phyloP scores from a whole-genome alignment of 2,888 invertebrate species.

The Protonemura montana region DNA sequence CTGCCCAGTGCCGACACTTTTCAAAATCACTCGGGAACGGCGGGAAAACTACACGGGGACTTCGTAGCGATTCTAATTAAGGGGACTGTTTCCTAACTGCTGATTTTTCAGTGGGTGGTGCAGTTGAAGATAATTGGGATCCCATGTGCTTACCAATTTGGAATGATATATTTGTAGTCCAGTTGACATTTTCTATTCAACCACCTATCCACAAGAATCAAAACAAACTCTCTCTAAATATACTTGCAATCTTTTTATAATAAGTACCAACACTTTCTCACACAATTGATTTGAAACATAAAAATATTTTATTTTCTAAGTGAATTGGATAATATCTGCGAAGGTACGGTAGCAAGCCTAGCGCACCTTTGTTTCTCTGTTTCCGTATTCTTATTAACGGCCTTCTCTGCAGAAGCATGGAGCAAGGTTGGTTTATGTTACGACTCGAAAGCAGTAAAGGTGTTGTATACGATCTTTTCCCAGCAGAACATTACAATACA shows the following conservation, averaged over 20 bases:
- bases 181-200: no score
- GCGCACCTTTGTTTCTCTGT: conserved; percentile 29
- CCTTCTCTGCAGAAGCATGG: background rate
- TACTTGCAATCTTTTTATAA: background rate
- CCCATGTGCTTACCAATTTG: no score
- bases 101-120: no score
- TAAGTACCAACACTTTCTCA: background rate
- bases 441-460: conserved; percentile 35
- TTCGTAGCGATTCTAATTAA: background rate
- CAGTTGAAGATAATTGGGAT: no score
- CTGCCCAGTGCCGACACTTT: conserved; percentile 14
- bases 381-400: conserved; percentile 38
- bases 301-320: conserved; percentile 25
- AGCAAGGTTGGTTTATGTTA: conserved; percentile 37
- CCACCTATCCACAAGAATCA: no score
- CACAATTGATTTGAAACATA: conserved; percentile 3
- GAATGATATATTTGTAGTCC: no score
- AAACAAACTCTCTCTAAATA: background rate
- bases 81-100: no score
- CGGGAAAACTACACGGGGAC: background rate
- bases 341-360: background rate
- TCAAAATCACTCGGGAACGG: conserved; percentile 18
- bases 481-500: conserved; percentile 48
- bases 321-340: conserved; percentile 19
- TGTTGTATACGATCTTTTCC: conserved; percentile 46